These are phyloP conservation scores for Nannospalax galili DNA, from an alignment of 2,113 vertebrate species.

Conservation along the genomic window DNA sequence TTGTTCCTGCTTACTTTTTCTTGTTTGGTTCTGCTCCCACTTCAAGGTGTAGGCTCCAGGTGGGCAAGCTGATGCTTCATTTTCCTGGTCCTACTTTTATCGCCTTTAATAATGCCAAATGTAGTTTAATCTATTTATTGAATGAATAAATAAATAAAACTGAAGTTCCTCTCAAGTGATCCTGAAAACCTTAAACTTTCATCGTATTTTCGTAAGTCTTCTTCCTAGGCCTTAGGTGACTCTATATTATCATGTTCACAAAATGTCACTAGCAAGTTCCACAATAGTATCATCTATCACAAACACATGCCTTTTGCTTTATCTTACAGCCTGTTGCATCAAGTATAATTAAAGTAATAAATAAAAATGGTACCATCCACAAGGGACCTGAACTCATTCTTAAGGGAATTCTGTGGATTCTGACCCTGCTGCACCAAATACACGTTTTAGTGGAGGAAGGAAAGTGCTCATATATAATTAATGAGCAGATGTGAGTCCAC, in stretches of 20 bases:
- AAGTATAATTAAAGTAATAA: constrained; percentile 75
- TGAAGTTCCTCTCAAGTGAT: not conserved
- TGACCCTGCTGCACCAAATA: constrained; percentile 69
- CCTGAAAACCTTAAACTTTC: not conserved
- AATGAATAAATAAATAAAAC: constrained; percentile 4
- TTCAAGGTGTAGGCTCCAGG: not conserved
- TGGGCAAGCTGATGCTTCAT: not conserved
- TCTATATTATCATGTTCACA: not conserved
- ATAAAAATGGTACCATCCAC: constrained; percentile 63
- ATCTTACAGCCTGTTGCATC: constrained; percentile 26
- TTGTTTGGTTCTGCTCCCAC: not conserved
- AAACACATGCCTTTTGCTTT: constrained; percentile 43
- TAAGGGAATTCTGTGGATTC: constrained; percentile 17
- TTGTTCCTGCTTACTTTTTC: not conserved
- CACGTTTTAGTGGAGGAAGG: not conserved
- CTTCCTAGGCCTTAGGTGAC: not conserved
- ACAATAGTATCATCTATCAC: constrained; percentile 50
- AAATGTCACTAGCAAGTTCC: constrained; percentile 52
- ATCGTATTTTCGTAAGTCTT: constrained; percentile 7
- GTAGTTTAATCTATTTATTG: not conserved
- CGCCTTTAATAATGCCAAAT: not conserved
- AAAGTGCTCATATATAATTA: constrained; percentile 50
- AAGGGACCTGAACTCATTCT: constrained; percentile 40
- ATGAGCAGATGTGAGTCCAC: not conserved
- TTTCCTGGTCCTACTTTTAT: not conserved